Evolutionary conservation across 2,888 invertebrate species (phyloP).

Genomic region (Spodoptera exigua): DNA sequence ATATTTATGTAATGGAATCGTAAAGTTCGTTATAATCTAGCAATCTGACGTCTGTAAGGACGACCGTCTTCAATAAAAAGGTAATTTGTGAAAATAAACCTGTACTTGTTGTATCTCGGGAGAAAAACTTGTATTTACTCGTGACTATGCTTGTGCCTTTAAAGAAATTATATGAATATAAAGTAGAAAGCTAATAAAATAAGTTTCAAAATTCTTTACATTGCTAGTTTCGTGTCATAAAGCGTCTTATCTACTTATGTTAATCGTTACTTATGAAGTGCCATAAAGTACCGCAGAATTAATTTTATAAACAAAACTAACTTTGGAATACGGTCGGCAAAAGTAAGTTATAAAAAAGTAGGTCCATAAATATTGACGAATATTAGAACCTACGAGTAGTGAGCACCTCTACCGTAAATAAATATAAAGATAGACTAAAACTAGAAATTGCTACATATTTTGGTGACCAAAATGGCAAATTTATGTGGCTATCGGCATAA

Average conservation of each 20-base stretch:
- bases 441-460: constrained; percentile 44
- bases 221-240: too few relatives aligned
- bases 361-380: constrained; percentile 13
- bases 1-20: too few relatives aligned
- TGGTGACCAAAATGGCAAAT: constrained; percentile 52
- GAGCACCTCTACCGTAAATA: constrained; percentile 20
- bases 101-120: not conserved
- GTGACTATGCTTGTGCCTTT: too few relatives aligned
- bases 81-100: not conserved
- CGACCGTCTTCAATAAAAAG: not conserved
- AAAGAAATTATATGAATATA: too few relatives aligned
- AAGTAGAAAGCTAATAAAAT: too few relatives aligned
- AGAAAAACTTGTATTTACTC: too few relatives aligned
- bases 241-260: too few relatives aligned
- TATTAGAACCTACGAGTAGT: constrained; percentile 7
- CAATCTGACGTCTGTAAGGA: not conserved
- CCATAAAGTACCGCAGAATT: too few relatives aligned
- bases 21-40: not conserved
- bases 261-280: too few relatives aligned
- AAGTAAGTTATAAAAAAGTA: constrained; percentile 9
- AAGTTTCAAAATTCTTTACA: too few relatives aligned
- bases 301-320: not conserved
- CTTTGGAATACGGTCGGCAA: not conserved
- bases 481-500: constrained; percentile 60
- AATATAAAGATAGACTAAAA: constrained; percentile 28